These are phyloP conservation scores for Mugil cephalus DNA, from an alignment of 2,113 vertebrate genomes.

Conservation along the genomic window DNA sequence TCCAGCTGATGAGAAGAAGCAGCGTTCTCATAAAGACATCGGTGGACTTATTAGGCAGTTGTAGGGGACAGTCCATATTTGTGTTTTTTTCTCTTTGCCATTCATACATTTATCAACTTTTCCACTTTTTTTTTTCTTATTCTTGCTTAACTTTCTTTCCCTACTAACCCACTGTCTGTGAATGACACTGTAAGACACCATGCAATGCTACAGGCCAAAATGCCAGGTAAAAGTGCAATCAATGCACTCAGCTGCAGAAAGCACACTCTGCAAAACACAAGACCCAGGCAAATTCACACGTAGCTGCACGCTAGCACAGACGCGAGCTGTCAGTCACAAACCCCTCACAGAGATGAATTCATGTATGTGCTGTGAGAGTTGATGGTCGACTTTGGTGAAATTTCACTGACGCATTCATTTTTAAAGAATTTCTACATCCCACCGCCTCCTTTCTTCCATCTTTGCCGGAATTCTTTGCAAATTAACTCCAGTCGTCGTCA, in stretches of 20 bases:
- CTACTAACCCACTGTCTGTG: too few relatives aligned
- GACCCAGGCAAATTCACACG: conserved; percentile 36
- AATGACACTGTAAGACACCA: too few relatives aligned
- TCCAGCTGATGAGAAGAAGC: conserved; percentile 36
- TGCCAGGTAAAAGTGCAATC: conserved; percentile 40
- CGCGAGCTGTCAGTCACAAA: conserved; percentile 13
- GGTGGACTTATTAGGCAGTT: conserved; percentile 47
- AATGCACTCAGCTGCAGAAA: conserved; percentile 56
- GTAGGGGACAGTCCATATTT: conserved; percentile 3
- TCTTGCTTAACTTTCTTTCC: neutral
- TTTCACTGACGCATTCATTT: conserved; percentile 38
- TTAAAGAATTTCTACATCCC: conserved; percentile 14
- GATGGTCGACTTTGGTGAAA: conserved; percentile 3
- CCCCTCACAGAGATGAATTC: conserved; percentile 17
- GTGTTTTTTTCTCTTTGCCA: neutral
- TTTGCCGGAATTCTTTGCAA: conserved; percentile 17
- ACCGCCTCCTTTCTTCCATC: conserved; percentile 23
- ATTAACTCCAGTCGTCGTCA: conserved; percentile 30
- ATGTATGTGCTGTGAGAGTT: conserved; percentile 16
- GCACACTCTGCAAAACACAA: conserved; percentile 38
- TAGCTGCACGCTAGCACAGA: conserved; percentile 8
- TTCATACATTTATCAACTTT: conserved; percentile 8
- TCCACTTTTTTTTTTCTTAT: neutral
- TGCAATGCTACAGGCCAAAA: too few relatives aligned
- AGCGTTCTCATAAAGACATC: neutral